Evolutionary conservation across 2,113 vertebrate species (phyloP).

Genomic region (Centrocercus urophasianus): DNA sequence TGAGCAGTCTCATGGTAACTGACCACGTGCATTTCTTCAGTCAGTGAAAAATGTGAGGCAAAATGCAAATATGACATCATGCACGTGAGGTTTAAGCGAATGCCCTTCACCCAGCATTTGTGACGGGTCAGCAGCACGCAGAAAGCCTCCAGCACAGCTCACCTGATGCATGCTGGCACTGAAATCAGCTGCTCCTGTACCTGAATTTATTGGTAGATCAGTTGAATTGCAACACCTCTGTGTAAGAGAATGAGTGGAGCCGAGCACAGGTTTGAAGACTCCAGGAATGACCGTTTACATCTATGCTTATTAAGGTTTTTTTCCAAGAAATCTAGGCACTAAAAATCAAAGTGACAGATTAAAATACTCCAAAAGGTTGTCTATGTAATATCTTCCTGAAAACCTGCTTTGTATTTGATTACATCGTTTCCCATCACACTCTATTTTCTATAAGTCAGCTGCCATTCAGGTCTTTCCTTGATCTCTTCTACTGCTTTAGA

Average conservation of each 20-base stretch:
- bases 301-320: background rate
- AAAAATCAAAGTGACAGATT: background rate
- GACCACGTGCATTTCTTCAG: background rate
- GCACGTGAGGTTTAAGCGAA: background rate
- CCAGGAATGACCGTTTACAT: background rate
- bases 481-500: background rate
- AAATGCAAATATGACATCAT: background rate
- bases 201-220: background rate
- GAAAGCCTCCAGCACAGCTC: background rate
- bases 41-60: background rate
- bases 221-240: background rate
- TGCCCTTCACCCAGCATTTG: background rate
- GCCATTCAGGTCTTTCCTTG: background rate
- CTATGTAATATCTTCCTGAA: background rate
- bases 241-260: background rate
- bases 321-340: background rate
- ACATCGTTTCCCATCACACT: background rate
- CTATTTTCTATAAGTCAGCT: background rate
- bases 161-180: background rate
- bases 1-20: background rate
- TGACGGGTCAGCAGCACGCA: background rate
- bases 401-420: background rate
- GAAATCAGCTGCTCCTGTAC: rapidly evolving
- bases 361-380: background rate
- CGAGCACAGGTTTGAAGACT: background rate